These are phyloP conservation scores for Lepidochitona cinerea DNA, from an alignment of 2,888 invertebrate genomes.

Conservation along the genomic window DNA sequence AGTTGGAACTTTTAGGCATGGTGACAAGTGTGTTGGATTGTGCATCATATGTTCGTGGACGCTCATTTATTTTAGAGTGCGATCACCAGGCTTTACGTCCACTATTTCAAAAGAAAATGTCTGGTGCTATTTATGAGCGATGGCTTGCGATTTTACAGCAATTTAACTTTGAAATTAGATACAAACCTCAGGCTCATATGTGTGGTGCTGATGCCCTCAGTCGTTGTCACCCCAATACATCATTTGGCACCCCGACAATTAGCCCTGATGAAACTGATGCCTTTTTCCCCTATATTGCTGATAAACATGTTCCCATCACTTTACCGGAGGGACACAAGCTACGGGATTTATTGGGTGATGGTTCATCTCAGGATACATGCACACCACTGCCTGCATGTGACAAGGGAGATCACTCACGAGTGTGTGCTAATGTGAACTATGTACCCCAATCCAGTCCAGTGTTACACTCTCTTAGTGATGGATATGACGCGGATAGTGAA, in stretches of 20 bases:
- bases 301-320: not conserved
- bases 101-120: not conserved
- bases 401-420: too few relatives aligned
- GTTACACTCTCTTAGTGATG: too few relatives aligned
- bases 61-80: not conserved
- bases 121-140: not conserved
- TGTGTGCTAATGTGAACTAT: too few relatives aligned
- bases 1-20: conserved; percentile 1
- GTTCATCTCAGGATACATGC: not conserved
- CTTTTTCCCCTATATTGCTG: conserved; percentile 3
- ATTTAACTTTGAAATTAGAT: not conserved
- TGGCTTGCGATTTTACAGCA: conserved; percentile 1
- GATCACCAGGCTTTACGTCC: conserved; percentile 5
- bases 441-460: too few relatives aligned
- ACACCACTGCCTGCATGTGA: not conserved
- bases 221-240: not conserved
- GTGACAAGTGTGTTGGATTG: not conserved
- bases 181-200: not conserved
- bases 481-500: conserved; percentile 7
- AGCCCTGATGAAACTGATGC: conserved; percentile 3
- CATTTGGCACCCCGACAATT: not conserved
- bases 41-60: not conserved
- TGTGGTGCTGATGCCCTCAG: not conserved
- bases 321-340: not conserved
- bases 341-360: not conserved